A percentile compares a stretch with the other conserved stretches of the same genome.
phyloP scores from a whole-genome alignment of 2,797 vertebrate species.

The Micrastur ruficollis region DNA sequence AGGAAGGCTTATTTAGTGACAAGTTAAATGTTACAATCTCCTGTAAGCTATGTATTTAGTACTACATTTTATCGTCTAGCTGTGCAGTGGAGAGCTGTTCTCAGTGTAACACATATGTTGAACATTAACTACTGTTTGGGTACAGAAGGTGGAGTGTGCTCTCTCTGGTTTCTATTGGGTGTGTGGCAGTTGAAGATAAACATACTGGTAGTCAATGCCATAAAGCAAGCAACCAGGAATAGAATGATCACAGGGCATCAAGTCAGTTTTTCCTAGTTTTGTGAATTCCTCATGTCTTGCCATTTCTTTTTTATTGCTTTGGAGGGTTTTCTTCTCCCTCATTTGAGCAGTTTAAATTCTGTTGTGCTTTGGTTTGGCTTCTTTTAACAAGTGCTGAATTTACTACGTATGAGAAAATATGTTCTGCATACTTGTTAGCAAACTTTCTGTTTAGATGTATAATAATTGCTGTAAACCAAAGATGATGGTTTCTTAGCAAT shows the following conservation, averaged over 20 bases:
- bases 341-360: neutral
- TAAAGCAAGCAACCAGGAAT: neutral
- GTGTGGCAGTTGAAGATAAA: neutral
- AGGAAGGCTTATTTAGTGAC: neutral
- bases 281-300: neutral
- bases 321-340: neutral
- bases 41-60: neutral
- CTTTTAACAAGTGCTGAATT: neutral
- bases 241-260: neutral
- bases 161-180: neutral
- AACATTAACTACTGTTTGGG: conserved; percentile 31
- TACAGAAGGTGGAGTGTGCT: conserved; percentile 16
- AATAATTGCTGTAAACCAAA: neutral
- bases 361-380: neutral
- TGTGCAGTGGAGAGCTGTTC: neutral
- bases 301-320: neutral
- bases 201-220: neutral
- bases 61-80: neutral
- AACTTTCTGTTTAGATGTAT: neutral
- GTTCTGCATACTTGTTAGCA: neutral
- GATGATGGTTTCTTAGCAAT: neutral
- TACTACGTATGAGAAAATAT: neutral
- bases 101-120: neutral
- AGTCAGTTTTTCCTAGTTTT: neutral
- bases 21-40: neutral